Base-by-base conservation (phyloP, 2,888 invertebrate genomes). In the Philereme transversata region DNA sequence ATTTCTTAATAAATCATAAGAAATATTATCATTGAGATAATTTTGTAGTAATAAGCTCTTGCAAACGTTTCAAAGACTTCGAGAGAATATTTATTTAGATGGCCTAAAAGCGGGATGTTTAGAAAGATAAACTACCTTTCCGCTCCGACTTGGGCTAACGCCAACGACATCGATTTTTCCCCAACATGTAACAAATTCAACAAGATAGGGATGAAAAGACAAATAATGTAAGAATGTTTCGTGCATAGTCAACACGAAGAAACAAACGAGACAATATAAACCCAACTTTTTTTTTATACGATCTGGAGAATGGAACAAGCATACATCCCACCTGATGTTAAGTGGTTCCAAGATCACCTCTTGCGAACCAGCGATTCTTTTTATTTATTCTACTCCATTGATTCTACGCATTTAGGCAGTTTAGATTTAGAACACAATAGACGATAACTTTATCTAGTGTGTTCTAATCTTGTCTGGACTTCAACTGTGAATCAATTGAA, bases 131-230 rank as follows among this genome's bases (percentile, higher is more conserved):
- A 63, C 58, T 60, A 60, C 53, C 38, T 57, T 47, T 46, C 46
- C 46, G 54, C 41, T 55, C 56, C 57, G 52, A 68, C 59, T 78
- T 81, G 79, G 80, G 66, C 54, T 67, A 55, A 67, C 52, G 82
- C 81, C 81, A 82, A 76, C 68, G 11, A 43, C 69, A 81, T 82
- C 72, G 79, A 81, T 81, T 79, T 22, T 78, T 73, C 64, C 55
- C 61, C 61, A 54, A 63, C 61, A 60, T 59, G 57, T 54, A 54
- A 65, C 36, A 51, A 51, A 64, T 57, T 54, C 51, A 43, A 51
- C 51, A 55, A 48, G 51, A 56, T 56, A 55, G n/a, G 49, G 53
- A 48, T 45, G 38, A 41, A 59, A 60, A 56, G 47, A 53, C 54
- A 57, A 65, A 50, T 33, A 47, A 56, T 60, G 41, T 46, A 46